Evolutionary conservation across 1,140 invertebrate genomes (phyloP).

Genomic region (Drosophila mauritiana): DNA sequence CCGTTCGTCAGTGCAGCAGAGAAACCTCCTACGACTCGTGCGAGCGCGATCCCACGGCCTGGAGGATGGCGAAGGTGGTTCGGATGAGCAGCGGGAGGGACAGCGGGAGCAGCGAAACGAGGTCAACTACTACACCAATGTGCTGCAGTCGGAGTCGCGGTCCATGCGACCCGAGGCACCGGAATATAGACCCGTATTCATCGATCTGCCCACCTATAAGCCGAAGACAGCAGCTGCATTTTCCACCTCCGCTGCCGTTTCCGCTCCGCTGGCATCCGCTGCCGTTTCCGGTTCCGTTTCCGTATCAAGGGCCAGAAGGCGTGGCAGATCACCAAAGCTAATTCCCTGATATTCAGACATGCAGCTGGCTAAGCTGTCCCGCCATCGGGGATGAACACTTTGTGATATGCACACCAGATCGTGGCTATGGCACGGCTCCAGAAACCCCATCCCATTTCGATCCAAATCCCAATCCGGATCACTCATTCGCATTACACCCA

Average conservation of each 20-base stretch:
- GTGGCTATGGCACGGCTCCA: slow-evolving; percentile 22
- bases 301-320: slow-evolving; percentile 29
- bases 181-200: slow-evolving; percentile 72
- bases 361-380: slow-evolving; percentile 2
- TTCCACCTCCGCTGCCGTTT: background rate
- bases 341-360: background rate
- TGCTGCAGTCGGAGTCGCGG: slow-evolving; percentile 62
- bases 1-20: slow-evolving; percentile 37
- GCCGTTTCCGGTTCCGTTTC: slow-evolving; percentile 16
- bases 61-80: background rate
- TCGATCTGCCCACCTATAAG: slow-evolving; percentile 80
- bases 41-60: slow-evolving; percentile 44
- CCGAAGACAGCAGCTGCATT: slow-evolving; percentile 29
- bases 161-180: slow-evolving; percentile 74
- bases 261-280: slow-evolving; percentile 3
- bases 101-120: slow-evolving; percentile 30
- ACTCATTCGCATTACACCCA: slow-evolving; percentile 1
- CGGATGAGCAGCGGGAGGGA: background rate
- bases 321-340: slow-evolving; percentile 34
- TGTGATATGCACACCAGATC: slow-evolving; percentile 63
- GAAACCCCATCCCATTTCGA: background rate
- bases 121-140: slow-evolving; percentile 75
- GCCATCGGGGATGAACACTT: slow-evolving; percentile 56
- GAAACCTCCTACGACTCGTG: slow-evolving; percentile 73
- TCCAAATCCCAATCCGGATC: too few relatives aligned